phyloP scores from a whole-genome alignment of 2,113 vertebrate genomes.

The Blennius ocellaris region DNA sequence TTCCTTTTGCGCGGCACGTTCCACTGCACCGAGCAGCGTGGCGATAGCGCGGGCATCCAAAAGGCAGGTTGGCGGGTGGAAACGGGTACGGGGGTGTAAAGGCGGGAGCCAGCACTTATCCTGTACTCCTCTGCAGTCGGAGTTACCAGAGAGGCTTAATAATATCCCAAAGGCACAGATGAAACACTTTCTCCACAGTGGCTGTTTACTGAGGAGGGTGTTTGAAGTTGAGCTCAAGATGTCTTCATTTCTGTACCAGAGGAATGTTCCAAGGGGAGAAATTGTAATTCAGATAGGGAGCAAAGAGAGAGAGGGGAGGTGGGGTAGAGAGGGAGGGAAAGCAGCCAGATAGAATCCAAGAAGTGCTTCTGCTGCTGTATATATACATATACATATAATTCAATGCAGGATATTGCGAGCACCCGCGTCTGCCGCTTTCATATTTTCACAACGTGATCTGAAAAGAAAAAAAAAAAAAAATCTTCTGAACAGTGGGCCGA shows the following conservation, averaged over 20 bases:
- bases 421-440: constrained; percentile 46
- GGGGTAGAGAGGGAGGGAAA: not conserved
- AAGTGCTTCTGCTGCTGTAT: constrained; percentile 46
- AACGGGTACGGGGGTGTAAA: constrained; percentile 85
- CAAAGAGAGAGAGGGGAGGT: not conserved
- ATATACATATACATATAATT: constrained; percentile 53
- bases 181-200: constrained; percentile 93
- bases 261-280: constrained; percentile 75
- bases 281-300: constrained; percentile 74
- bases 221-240: constrained; percentile 98
- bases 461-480: constrained; percentile 28
- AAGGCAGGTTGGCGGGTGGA: constrained; percentile 80
- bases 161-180: constrained; percentile 98
- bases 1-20: constrained; percentile 43
- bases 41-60: constrained; percentile 72
- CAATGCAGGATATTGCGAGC: constrained; percentile 55
- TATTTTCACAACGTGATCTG: constrained; percentile 51
- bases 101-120: constrained; percentile 90
- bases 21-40: constrained; percentile 76
- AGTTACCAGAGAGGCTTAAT: constrained; percentile 96
- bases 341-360: constrained; percentile 44
- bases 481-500: constrained; percentile 36
- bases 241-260: constrained; percentile 95
- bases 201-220: constrained; percentile 95
- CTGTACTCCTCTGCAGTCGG: constrained; percentile 85